These are phyloP conservation scores for honey bee (Apis mellifera) DNA, from an alignment of 1,140 invertebrate species.

Conservation along the genomic window DNA sequence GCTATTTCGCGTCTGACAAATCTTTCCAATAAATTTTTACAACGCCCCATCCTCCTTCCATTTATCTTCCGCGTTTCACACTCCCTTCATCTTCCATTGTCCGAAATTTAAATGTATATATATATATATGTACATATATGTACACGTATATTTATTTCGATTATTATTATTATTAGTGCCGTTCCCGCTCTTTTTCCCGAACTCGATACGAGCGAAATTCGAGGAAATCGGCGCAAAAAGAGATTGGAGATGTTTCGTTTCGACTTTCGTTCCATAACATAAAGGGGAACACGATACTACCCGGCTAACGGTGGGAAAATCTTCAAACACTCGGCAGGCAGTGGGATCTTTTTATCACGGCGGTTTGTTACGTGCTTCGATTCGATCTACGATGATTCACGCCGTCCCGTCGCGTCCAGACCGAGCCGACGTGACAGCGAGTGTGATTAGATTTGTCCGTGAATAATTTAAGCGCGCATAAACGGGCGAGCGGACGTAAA, in stretches of 20 bases:
- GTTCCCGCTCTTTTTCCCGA: background rate
- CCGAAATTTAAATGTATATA: background rate
- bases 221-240: no score
- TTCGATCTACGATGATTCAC: conserved; percentile 38
- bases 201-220: no score
- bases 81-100: background rate
- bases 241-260: no score
- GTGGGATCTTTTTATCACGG: background rate
- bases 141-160: no score
- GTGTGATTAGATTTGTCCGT: conserved; percentile 26
- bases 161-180: no score
- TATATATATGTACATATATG: background rate
- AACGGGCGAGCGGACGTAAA: conserved; percentile 29
- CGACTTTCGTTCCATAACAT: no score
- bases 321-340: no score
- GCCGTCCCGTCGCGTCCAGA: background rate
- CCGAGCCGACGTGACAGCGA: conserved; percentile 9
- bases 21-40: conserved; percentile 24
- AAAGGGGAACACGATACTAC: no score
- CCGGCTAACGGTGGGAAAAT: no score
- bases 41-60: background rate
- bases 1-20: conserved; percentile 26
- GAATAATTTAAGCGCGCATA: conserved; percentile 25
- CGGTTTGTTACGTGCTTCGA: conserved; percentile 42
- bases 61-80: background rate